These are phyloP conservation scores for Pipra filicauda DNA, from an alignment of 2,113 vertebrate species.

Conservation along the genomic window DNA sequence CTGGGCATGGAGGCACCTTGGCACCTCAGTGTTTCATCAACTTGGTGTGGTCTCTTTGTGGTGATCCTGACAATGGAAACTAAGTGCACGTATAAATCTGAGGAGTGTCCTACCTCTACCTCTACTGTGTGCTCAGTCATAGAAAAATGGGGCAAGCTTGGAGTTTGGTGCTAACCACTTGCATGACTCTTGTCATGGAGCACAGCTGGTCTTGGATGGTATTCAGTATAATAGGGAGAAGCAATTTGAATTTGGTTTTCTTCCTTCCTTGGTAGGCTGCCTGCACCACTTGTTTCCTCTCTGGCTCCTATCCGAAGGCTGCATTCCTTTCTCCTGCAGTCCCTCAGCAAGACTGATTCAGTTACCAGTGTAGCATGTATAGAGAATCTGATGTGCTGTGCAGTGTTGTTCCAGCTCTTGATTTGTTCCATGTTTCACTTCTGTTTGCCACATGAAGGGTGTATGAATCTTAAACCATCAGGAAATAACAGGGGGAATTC, in stretches of 20 bases:
- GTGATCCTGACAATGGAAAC: not conserved
- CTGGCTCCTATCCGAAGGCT: conserved; percentile 33
- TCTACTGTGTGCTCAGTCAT: not conserved
- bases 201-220: conserved; percentile 4
- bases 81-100: not conserved
- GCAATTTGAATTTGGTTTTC: conserved; percentile 47
- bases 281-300: conserved; percentile 55
- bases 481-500: conserved; percentile 55
- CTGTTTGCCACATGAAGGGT: conserved; percentile 56
- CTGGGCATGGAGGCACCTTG: not conserved
- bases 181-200: conserved; percentile 17
- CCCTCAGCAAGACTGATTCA: conserved; percentile 30
- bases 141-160: not conserved
- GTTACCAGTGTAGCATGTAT: conserved; percentile 5
- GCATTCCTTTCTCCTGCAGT: conserved; percentile 46
- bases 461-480: conserved; percentile 32
- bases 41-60: not conserved
- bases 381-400: conserved; percentile 18
- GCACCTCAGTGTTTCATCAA: rapidly evolving
- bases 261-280: conserved; percentile 52
- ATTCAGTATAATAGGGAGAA: not conserved
- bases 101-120: not conserved
- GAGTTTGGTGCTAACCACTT: not conserved
- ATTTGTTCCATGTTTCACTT: conserved; percentile 64
- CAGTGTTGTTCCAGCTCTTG: conserved; percentile 45